A percentile compares a stretch with the other conserved stretches of the same genome.
Evolutionary conservation across 1,140 invertebrate species (phyloP).

Genomic region (Pissodes strobi): DNA sequence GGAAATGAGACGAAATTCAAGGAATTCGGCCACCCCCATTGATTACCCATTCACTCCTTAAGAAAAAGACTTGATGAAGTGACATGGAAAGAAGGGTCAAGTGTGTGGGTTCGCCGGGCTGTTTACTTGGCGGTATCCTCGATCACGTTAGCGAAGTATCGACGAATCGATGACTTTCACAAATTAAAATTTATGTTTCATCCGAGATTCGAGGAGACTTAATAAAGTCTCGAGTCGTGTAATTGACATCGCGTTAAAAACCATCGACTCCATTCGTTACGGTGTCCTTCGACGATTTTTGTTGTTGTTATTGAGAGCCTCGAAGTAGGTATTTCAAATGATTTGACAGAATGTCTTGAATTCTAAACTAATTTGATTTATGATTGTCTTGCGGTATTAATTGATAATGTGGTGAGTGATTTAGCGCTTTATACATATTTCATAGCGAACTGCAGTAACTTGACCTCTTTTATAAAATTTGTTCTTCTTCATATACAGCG

Average conservation of each 20-base stretch:
- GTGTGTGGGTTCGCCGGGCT: conserved; percentile 28
- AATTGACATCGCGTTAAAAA: conserved; percentile 32
- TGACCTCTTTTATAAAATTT: too few relatives aligned
- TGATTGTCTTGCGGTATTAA: not conserved
- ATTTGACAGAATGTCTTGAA: conserved; percentile 7
- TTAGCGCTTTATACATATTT: too few relatives aligned
- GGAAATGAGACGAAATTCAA: not conserved
- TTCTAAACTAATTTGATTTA: conserved; percentile 1
- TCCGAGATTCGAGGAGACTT: conserved; percentile 27
- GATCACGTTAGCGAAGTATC: conserved; percentile 14
- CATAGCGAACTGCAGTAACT: too few relatives aligned
- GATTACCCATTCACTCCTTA: conserved; percentile 15
- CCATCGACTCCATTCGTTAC: conserved; percentile 18
- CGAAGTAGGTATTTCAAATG: not conserved
- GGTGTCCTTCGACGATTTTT: conserved; percentile 6
- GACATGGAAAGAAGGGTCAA: conserved; percentile 29
- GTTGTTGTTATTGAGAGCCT: conserved; percentile 5
- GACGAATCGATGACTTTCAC: conserved; percentile 30
- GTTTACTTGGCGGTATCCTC: conserved; percentile 28
- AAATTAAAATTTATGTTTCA: conserved; percentile 36
- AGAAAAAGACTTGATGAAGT: conserved; percentile 31
- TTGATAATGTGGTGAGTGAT: too few relatives aligned
- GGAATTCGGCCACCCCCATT: conserved; percentile 18
- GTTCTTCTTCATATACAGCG: too few relatives aligned
- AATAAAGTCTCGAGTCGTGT: conserved; percentile 19